Base-by-base conservation (phyloP, 2,888 invertebrate genomes). In the Pollenia amentaria region DNA sequence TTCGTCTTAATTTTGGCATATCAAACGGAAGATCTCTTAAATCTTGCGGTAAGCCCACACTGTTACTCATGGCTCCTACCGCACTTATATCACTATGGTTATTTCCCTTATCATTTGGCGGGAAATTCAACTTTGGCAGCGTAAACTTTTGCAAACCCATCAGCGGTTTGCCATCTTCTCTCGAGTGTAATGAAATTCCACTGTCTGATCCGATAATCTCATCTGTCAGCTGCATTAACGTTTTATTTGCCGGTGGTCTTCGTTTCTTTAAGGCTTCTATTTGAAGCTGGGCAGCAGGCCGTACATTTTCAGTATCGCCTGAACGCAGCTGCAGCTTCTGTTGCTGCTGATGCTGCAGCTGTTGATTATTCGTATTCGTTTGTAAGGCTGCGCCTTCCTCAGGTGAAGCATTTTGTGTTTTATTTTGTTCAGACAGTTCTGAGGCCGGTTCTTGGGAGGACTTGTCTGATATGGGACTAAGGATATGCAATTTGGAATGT, bases 381-480 rank as follows among this genome's bases (percentile, higher is more conserved):
- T 62, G 72, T 18, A 55, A 53, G 73, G 62, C 42, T 21, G 72
- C 72, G 53, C 76, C 81, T 57, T 90, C 90, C 69, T 90, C 96
- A 0, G 97, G 97, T 21, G 97, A 96, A 70, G 95, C 96, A 91
- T 96, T 96, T 91, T 96, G 90, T 38, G 89, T 90, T 77, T 89
- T 95, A 90, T 96, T 97, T 91, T 97, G 96, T 90, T 97, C 97
- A 12, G 96, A 97, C 21, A 96, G 96, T 93, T 97, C 97, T 9
- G 97, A 97, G 21, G 95, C 96, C 14, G 97, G 97, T 91, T 97
- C 97, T 93, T 97, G 97, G 1, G 97, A 97, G 29, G 97, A 97
- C 93, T 97, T 97, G 93, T 97, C 97, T 82, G 97, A 97, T 90
- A 97, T 97, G 21, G 97, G 97, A 90, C 97, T 97, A 65, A 97